Evolutionary conservation across 1,140 invertebrate genomes (phyloP).

Genomic region (Meloidogyne floridensis): DNA sequence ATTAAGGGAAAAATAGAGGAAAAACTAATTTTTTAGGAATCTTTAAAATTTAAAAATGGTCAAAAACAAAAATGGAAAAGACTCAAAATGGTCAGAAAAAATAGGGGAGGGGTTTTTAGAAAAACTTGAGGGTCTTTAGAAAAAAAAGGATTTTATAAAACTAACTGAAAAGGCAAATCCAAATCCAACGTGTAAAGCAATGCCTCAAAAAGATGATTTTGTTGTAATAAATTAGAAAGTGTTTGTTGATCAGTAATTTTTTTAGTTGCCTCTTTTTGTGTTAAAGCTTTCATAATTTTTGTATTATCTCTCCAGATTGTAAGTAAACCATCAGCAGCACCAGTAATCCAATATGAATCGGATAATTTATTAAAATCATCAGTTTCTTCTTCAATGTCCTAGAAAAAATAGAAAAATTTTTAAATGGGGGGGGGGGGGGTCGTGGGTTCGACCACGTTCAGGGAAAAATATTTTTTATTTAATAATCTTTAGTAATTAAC

Average conservation of each 20-base stretch:
- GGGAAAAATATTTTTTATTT: not conserved
- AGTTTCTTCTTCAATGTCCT: conserved; percentile 12
- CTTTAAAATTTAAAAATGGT: not conserved
- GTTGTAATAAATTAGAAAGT: conserved; percentile 58
- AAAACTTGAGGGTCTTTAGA: not conserved
- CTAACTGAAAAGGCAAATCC: conserved; percentile 52
- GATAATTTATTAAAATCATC: conserved; percentile 21
- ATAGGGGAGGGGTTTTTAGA: not conserved
- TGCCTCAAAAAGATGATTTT: conserved; percentile 56
- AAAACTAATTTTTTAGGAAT: not conserved
- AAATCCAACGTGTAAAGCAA: conserved; percentile 56
- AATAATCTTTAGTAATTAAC: not conserved
- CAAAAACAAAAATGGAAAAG: not conserved
- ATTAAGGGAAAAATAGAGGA: too few relatives aligned
- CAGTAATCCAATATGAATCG: conserved; percentile 46
- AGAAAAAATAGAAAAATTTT: not conserved
- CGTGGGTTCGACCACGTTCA: not conserved
- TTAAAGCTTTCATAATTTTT: conserved; percentile 46
- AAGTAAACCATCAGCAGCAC: conserved; percentile 57
- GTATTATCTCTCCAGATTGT: conserved; percentile 59
- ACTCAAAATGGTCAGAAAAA: conserved; percentile 13
- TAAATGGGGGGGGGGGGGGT: not conserved
- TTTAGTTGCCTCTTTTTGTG: conserved; percentile 47
- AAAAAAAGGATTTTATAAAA: conserved; percentile 18
- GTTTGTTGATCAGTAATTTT: conserved; percentile 56